A percentile compares a stretch with the other conserved stretches of the same genome.
These are phyloP conservation scores for Sinhomidia bicolor DNA, from an alignment of 2,888 invertebrate genomes.

Conservation along the genomic window DNA sequence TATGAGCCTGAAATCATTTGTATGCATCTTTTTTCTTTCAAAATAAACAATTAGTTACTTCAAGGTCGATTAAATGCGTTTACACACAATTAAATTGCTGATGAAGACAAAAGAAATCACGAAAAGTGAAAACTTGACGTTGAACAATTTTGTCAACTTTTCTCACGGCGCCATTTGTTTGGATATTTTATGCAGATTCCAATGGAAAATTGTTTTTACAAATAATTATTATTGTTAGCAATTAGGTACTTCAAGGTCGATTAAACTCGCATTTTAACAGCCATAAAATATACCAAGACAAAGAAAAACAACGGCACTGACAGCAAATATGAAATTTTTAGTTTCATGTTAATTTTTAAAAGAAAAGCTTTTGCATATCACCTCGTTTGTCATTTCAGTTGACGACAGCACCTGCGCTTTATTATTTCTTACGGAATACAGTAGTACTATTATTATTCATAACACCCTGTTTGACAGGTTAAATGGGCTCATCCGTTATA, in stretches of 20 bases:
- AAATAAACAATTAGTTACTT: conserved; percentile 2
- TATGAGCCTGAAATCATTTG: no score
- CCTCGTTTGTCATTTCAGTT: conserved; percentile 15
- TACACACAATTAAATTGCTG: not conserved
- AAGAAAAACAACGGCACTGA: not conserved
- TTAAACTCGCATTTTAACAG: conserved; percentile 46
- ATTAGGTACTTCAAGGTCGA: conserved; percentile 52
- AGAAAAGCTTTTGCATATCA: not conserved
- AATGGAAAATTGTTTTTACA: no score
- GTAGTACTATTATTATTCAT: not conserved
- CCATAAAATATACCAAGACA: conserved; percentile 36
- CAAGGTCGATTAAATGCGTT: not conserved
- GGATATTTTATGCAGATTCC: not conserved
- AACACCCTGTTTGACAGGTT: conserved; percentile 39
- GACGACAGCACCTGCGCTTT: conserved; percentile 30
- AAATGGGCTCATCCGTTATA: conserved; percentile 44
- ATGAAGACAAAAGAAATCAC: not conserved
- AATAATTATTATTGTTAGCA: no score
- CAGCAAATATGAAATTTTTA: no score
- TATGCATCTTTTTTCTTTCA: no score
- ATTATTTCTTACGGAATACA: not conserved
- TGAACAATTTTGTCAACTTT: conserved; percentile 1
- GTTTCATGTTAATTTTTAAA: not conserved
- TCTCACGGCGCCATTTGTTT: not conserved
- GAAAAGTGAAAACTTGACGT: not conserved